Evolutionary conservation across 2,113 vertebrate species (phyloP), one percentile per base, ranked within the genome.

Genomic region (Otolemur garnettii): DNA sequence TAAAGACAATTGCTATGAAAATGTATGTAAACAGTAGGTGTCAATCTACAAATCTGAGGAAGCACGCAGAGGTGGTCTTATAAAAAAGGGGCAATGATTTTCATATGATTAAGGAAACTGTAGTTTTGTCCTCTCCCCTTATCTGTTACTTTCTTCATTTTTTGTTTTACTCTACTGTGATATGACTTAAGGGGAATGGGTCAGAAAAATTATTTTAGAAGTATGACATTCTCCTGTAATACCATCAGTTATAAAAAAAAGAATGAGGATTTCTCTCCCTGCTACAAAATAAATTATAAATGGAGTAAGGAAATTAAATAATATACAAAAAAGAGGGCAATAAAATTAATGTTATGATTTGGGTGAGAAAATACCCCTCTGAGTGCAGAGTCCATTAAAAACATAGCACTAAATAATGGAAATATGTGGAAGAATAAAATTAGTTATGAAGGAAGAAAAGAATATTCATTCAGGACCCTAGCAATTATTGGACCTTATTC

Each of bases 121-220:
- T 4, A 55, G 8, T 72, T 72, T 64, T 82, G 72, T 28, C 42
- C 66, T 80, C 62, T 53, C 7, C 5, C 4, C 7, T 50, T 74
- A 42, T 71, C 24, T 50, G 4, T 42, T 55, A 35, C 15, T 45
- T 45, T 24, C n/a, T 92, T 38, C 30, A 45, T 53, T 13, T 84
- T 95, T 66, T 50, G 30, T 74, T 78, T 89, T 60, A n/a, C 19
- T 85, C 78, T 45, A 42, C 42, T 59, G 21, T 64, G 57, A 64
- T 45, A 72, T 59, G 42, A 77, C 6, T 60, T 68, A 42, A 62
- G 7, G 21, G 2, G 15, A 89, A 81, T 77, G 45, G 7, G 15
- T 91, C 53, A 92, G 38, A 86, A 77, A 86, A 22, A 60, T 50
- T n/a, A 66, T 68, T 96, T 89, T 75, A 28, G 53, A 75, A 90